Conservation (phyloP, 2,888 invertebrate genomes). For the Microdon myrmicae region DNA sequence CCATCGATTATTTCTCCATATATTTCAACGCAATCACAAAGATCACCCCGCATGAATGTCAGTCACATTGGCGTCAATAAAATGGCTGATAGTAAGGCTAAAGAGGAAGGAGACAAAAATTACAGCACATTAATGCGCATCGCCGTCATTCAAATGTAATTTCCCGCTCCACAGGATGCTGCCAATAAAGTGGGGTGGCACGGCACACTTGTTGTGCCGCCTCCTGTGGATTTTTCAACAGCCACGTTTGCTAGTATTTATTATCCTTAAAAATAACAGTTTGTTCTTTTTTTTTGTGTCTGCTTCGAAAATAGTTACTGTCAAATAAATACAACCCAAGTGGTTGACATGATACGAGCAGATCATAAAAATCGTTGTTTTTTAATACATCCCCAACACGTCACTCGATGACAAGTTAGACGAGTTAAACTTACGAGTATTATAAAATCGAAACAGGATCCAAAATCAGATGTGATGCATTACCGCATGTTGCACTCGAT, state of each 20-base stretch:
- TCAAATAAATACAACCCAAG: too few relatives aligned
- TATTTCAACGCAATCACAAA: slow-evolving; percentile 6
- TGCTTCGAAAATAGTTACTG: slow-evolving; percentile 1
- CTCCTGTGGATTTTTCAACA: slow-evolving; percentile 17
- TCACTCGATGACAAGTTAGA: slow-evolving; percentile 46
- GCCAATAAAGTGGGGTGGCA: slow-evolving; percentile 14
- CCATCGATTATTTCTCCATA: slow-evolving; percentile 26
- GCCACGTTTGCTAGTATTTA: slow-evolving; percentile 4
- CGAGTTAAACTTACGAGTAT: slow-evolving; percentile 40
- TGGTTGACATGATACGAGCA: too few relatives aligned
- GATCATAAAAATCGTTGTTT: too few relatives aligned
- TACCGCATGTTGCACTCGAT: slow-evolving; percentile 38
- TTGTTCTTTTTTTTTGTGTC: too few relatives aligned
- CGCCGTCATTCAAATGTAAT: slow-evolving; percentile 27
- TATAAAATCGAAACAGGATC: slow-evolving; percentile 42
- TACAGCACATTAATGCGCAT: slow-evolving; percentile 18
- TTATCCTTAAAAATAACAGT: slow-evolving; percentile 24
- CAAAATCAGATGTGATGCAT: slow-evolving; percentile 50
- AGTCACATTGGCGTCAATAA: slow-evolving; percentile 15
- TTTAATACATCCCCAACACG: too few relatives aligned
- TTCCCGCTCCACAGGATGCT: slow-evolving; percentile 21
- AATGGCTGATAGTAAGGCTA: slow-evolving; percentile 9
- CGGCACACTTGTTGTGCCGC: slow-evolving; percentile 29
- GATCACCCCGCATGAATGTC: slow-evolving; percentile 22
- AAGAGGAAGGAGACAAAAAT: slow-evolving; percentile 1